These are phyloP conservation scores for Melanocharis versteri DNA, from an alignment of 2,113 vertebrate species.

Conservation along the genomic window DNA sequence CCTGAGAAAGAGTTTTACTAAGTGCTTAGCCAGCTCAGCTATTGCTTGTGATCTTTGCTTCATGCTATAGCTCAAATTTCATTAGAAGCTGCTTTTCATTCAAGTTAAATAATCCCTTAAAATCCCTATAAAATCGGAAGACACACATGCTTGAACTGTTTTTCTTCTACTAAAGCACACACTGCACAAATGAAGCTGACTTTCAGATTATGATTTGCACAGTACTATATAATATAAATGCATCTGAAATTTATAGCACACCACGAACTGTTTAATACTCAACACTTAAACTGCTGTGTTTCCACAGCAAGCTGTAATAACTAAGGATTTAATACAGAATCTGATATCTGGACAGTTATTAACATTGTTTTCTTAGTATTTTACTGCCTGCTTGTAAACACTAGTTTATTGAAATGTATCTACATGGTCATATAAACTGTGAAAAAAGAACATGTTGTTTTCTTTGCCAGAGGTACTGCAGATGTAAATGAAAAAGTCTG, in stretches of 20 bases:
- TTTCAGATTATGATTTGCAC: constrained; percentile 52
- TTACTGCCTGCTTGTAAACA: constrained; percentile 51
- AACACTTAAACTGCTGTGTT: constrained; percentile 13
- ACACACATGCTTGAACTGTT: constrained; percentile 10
- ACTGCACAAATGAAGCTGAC: constrained; percentile 16
- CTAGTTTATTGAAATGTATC: constrained; percentile 38
- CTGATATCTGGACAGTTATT: constrained; percentile 48
- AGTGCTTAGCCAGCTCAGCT: neutral
- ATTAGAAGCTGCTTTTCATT: constrained; percentile 23
- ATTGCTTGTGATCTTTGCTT: constrained; percentile 22
- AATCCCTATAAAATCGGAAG: constrained; percentile 23
- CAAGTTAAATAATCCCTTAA: constrained; percentile 33
- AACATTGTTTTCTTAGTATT: constrained; percentile 47
- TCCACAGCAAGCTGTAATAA: constrained; percentile 39
- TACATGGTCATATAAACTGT: constrained; percentile 9
- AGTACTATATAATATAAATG: neutral
- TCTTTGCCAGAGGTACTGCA: neutral
- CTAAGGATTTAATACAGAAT: constrained; percentile 37
- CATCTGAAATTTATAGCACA: constrained; percentile 52
- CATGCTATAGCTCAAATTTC: constrained; percentile 18
- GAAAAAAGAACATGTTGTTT: neutral
- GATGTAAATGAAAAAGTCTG: neutral
- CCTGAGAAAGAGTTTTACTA: constrained; percentile 1
- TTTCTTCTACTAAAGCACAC: neutral
- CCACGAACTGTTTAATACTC: constrained; percentile 15